Evolutionary conservation across 2,113 vertebrate genomes (phyloP).

Genomic region (Peromyscus californicus): DNA sequence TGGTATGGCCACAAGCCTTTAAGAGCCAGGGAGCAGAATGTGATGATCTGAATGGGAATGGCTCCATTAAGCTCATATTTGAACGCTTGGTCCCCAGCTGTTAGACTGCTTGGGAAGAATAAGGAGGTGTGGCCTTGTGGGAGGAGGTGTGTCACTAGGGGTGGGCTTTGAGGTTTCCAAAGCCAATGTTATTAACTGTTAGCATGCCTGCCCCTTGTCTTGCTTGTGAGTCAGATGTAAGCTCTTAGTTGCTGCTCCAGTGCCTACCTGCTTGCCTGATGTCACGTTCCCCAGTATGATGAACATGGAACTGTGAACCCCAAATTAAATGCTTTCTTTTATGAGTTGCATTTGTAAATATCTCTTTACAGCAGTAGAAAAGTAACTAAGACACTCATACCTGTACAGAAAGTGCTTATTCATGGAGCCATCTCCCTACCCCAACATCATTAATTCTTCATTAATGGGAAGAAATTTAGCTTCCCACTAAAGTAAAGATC

Average conservation of each 20-base stretch:
- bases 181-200: neutral
- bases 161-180: neutral
- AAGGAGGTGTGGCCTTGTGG: too few species aligned
- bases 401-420: neutral
- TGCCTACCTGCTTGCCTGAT: neutral
- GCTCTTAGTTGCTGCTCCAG: neutral
- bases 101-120: too few species aligned
- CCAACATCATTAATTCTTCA: neutral
- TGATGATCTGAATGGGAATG: too few species aligned
- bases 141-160: too few species aligned
- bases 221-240: neutral
- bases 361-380: neutral
- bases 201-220: neutral
- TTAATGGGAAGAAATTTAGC: neutral
- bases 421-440: neutral
- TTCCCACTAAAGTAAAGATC: neutral
- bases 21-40: too few species aligned
- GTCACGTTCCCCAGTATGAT: neutral
- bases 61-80: too few species aligned
- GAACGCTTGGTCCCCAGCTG: too few species aligned
- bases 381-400: neutral
- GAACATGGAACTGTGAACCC: neutral
- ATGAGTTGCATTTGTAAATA: neutral
- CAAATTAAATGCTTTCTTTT: neutral
- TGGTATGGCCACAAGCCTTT: neutral